Evolutionary conservation across 2,888 invertebrate species (phyloP).

Genomic region (Drosophila meridionalis): DNA sequence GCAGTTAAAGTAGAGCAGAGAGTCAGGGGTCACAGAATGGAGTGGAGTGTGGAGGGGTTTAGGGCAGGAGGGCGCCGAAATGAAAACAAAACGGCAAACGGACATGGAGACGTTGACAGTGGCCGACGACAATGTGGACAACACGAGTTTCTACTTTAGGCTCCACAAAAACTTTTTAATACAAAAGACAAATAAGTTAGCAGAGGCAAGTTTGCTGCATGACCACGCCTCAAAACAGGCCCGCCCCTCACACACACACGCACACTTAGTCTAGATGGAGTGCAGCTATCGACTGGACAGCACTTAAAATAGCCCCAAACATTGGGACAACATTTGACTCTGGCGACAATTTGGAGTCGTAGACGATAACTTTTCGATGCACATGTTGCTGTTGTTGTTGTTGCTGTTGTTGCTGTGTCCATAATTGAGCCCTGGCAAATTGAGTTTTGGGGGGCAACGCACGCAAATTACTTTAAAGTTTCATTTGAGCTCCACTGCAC

Average conservation of each 20-base stretch:
- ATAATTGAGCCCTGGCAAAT: slow-evolving; percentile 61
- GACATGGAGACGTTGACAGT: slow-evolving; percentile 52
- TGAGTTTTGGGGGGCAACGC: slow-evolving; percentile 44
- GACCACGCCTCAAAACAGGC: slow-evolving; percentile 17
- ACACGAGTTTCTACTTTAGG: slow-evolving; percentile 78
- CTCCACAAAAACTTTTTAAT: slow-evolving; percentile 73
- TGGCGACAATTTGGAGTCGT: slow-evolving; percentile 50
- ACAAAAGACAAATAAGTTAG: slow-evolving; percentile 61
- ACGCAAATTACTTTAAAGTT: slow-evolving; percentile 56
- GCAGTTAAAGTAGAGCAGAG: slow-evolving; percentile 30
- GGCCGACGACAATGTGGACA: slow-evolving; percentile 60
- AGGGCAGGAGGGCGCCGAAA: not conserved
- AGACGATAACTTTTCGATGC: slow-evolving; percentile 59
- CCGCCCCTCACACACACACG: not conserved
- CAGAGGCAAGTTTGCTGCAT: slow-evolving; percentile 48
- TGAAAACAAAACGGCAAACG: slow-evolving; percentile 27
- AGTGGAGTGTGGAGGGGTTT: too few species aligned
- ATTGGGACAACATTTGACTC: slow-evolving; percentile 57
- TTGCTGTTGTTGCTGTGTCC: slow-evolving; percentile 37
- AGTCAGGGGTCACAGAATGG: not conserved
- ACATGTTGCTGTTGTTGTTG: slow-evolving; percentile 38
- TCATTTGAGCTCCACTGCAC: slow-evolving; percentile 18
- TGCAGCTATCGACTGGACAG: slow-evolving; percentile 29
- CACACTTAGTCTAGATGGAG: not conserved
- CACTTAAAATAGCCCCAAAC: slow-evolving; percentile 47